Percentiles rank a stretch among this genome's conserved stretches.
phyloP scores from a whole-genome alignment of 2,113 vertebrate species.

The Rhadina sibilatrix region DNA sequence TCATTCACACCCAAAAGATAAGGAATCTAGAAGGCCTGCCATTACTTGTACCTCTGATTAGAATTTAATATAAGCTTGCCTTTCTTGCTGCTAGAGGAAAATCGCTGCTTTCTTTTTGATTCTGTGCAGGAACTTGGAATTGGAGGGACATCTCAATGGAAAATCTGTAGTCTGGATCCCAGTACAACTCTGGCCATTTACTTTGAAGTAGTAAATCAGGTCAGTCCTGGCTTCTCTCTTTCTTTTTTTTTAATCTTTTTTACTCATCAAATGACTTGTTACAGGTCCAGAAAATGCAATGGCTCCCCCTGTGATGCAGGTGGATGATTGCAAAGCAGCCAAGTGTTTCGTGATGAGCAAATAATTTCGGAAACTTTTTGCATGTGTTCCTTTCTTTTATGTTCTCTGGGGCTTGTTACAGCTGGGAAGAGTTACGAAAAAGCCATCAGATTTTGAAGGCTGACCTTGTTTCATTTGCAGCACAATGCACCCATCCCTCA shows the following conservation, averaged over 20 bases:
- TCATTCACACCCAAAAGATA: neutral
- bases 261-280: neutral
- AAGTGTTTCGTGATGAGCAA: neutral
- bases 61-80: neutral
- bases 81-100: neutral
- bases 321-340: neutral
- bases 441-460: neutral
- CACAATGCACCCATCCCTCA: constrained; percentile 93
- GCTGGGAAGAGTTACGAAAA: neutral
- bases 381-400: neutral
- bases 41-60: neutral
- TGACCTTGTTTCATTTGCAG: constrained; percentile 69
- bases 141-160: constrained; percentile 95
- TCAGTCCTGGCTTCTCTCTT: constrained; percentile 43
- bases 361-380: neutral
- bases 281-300: neutral
- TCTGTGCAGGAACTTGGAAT: constrained; percentile 86
- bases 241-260: neutral
- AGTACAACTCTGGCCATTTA: constrained; percentile 88
- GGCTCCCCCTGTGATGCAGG: neutral
- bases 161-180: constrained; percentile 88
- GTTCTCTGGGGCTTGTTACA: neutral
- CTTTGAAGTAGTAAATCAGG: constrained; percentile 98
- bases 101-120: neutral
- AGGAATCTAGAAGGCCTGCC: neutral